A percentile compares a stretch with the other conserved stretches of the same genome.
Evolutionary conservation across 2,797 vertebrate genomes (phyloP).

Genomic region (Babyrousa celebensis): DNA sequence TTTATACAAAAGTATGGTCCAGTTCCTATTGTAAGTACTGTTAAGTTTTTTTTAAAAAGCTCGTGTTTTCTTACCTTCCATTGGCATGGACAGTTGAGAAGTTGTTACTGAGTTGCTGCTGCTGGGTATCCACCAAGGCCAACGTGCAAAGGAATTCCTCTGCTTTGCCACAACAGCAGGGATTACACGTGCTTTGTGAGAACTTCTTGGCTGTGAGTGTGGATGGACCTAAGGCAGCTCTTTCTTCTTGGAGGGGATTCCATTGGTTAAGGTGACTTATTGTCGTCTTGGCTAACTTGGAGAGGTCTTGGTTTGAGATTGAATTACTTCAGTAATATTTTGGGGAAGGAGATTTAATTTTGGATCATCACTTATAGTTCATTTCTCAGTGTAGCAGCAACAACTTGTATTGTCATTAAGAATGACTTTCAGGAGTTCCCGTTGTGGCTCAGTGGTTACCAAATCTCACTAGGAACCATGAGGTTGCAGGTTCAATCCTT

Average conservation of each 20-base stretch:
- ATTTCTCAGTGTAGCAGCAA: conserved; percentile 6
- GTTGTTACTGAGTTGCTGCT: conserved; percentile 1
- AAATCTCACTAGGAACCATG: too few species aligned
- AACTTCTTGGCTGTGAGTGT: conserved; percentile 33
- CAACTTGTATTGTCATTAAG: conserved; percentile 1
- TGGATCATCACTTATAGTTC: conserved; percentile 13
- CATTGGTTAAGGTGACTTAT: background rate
- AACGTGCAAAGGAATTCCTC: background rate
- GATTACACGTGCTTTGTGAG: conserved; percentile 57
- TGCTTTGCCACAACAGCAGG: conserved; percentile 7
- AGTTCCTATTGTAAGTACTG: background rate
- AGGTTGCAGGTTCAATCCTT: too few species aligned
- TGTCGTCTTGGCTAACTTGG: background rate
- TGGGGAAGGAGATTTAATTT: background rate
- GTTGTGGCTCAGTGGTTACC: too few species aligned
- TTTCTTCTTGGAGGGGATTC: conserved; percentile 15
- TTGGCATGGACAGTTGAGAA: background rate
- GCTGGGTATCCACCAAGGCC: background rate
- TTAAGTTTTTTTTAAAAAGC: background rate
- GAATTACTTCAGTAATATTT: conserved; percentile 48
- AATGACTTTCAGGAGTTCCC: background rate
- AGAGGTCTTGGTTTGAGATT: conserved; percentile 4
- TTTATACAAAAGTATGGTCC: background rate
- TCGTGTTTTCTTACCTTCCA: background rate
- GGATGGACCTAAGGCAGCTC: background rate